Evolutionary conservation across 2,888 invertebrate species (phyloP).

Genomic region (Tenthredo mesomela): DNA sequence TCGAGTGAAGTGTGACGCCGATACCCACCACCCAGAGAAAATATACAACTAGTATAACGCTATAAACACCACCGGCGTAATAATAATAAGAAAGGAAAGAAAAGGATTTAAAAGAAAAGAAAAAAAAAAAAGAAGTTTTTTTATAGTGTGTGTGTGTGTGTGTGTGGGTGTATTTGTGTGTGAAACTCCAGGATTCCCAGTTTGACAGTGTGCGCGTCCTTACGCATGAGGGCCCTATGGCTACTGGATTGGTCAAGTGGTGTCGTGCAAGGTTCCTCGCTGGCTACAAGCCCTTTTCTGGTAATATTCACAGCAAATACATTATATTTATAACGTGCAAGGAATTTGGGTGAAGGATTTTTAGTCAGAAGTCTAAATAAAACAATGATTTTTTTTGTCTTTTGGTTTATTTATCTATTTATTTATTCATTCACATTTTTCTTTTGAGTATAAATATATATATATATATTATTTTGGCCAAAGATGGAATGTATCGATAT

Average conservation of each 20-base stretch:
- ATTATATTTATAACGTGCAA: conserved; percentile 15
- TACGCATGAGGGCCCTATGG: conserved; percentile 81
- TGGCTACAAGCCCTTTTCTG: conserved; percentile 87
- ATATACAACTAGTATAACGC: conserved; percentile 53
- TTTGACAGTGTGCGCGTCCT: conserved; percentile 64
- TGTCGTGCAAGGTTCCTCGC: conserved; percentile 88
- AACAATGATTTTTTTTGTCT: neutral
- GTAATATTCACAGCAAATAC: conserved; percentile 77
- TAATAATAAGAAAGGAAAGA: conserved; percentile 54
- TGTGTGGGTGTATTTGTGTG: conserved; percentile 56
- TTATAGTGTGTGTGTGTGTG: conserved; percentile 54
- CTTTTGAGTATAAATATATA: neutral
- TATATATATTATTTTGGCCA: neutral
- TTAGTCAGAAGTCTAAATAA: neutral
- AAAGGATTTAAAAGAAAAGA: neutral
- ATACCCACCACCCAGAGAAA: conserved; percentile 44
- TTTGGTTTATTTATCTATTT: neutral
- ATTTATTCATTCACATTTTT: neutral
- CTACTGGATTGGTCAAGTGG: conserved; percentile 88
- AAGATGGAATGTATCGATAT: neutral
- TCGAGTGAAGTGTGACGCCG: conserved; percentile 52
- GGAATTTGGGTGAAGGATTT: neutral
- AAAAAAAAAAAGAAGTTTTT: neutral
- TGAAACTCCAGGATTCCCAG: conserved; percentile 34
- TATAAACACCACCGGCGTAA: conserved; percentile 49